Evolutionary conservation across 2,113 vertebrate genomes (phyloP).

Genomic region (Paracyprichromis sp.): DNA sequence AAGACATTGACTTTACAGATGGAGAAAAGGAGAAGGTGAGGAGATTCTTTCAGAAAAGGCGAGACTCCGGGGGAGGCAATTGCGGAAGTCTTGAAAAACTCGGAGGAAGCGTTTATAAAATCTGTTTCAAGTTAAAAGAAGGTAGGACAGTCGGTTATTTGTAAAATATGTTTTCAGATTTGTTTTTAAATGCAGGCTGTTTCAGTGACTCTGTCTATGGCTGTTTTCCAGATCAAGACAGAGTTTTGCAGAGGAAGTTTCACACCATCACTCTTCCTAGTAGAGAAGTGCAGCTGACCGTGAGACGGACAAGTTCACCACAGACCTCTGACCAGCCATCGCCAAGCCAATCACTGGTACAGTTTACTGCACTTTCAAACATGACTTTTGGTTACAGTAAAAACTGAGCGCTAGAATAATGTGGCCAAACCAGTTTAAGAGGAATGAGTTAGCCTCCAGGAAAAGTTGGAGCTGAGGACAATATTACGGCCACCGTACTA

Average conservation of each 20-base stretch:
- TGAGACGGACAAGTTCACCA: neutral
- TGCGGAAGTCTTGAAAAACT: slow-evolving; percentile 21
- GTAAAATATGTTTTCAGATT: rapidly evolving
- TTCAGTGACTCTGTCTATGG: neutral
- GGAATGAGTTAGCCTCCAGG: rapidly evolving
- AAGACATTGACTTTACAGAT: neutral
- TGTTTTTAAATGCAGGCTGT: rapidly evolving
- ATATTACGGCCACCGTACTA: no score
- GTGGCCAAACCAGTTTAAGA: rapidly evolving
- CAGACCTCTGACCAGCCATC: neutral
- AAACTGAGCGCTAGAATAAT: neutral
- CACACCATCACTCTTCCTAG: slow-evolving; percentile 2
- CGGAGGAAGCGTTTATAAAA: neutral
- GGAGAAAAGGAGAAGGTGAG: slow-evolving; percentile 8
- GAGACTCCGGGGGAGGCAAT: slow-evolving; percentile 45
- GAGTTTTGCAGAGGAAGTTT: slow-evolving; percentile 26
- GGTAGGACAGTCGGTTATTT: neutral
- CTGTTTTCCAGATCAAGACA: slow-evolving; percentile 13
- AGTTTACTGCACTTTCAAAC: rapidly evolving
- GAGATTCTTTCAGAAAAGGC: slow-evolving; percentile 26
- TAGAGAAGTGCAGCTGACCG: neutral
- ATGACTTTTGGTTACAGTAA: neutral
- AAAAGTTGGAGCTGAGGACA: rapidly evolving
- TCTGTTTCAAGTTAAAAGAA: slow-evolving; percentile 25
- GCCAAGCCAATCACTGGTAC: rapidly evolving